These are phyloP conservation scores for Florisuga fusca DNA, from an alignment of 2,797 vertebrate species.

Conservation along the genomic window DNA sequence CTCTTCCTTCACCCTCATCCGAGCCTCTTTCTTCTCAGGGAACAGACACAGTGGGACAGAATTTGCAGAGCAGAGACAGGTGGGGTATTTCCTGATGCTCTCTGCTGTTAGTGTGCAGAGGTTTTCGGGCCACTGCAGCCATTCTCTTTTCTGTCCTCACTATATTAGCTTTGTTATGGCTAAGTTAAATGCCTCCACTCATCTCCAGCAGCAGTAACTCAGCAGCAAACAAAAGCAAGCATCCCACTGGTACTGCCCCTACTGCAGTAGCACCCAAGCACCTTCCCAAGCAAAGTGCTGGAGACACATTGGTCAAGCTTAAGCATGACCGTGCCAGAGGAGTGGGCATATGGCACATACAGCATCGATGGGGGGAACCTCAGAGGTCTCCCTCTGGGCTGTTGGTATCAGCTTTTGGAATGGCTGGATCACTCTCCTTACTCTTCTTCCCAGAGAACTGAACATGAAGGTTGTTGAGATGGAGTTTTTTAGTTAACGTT, in stretches of 20 bases:
- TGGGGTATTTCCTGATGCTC: background rate
- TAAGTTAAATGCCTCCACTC: background rate
- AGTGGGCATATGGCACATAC: rapidly evolving
- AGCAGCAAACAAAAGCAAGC: background rate
- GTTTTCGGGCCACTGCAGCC: background rate
- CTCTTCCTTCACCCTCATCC: too few species aligned
- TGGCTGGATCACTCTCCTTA: background rate
- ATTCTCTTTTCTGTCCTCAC: rapidly evolving
- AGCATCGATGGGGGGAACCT: background rate
- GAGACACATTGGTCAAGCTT: background rate
- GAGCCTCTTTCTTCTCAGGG: background rate
- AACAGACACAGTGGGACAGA: too few species aligned
- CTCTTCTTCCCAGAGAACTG: background rate
- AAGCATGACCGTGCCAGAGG: background rate
- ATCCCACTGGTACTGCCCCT: background rate
- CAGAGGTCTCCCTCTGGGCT: background rate
- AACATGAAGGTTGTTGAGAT: background rate
- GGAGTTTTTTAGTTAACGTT: background rate
- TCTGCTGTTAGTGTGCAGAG: background rate
- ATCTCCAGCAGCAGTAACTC: too few species aligned
- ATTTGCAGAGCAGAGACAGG: background rate
- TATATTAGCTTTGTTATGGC: background rate
- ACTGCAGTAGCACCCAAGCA: background rate
- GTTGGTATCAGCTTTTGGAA: background rate
- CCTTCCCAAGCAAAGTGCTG: background rate